Percentiles rank a stretch among this genome's conserved stretches.
Evolutionary conservation across 2,113 vertebrate genomes (phyloP).

Genomic region (Dasyornis broadbenti): DNA sequence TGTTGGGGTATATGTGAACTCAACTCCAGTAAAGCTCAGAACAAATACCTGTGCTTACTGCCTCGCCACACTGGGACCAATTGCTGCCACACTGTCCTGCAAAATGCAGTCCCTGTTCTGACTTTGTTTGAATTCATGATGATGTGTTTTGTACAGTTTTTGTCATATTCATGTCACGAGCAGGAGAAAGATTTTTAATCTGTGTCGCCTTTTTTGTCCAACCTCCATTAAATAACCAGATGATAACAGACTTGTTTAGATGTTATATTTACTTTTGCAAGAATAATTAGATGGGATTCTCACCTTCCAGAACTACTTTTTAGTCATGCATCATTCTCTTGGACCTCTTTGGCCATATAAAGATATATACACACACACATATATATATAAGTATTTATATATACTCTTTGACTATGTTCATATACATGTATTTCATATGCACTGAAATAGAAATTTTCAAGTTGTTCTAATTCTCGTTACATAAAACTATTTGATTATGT

Average conservation of each 20-base stretch:
- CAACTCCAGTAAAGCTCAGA: not conserved
- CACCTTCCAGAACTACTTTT: not conserved
- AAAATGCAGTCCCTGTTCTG: not conserved
- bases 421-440: not conserved
- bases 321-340: not conserved
- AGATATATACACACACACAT: no score
- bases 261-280: not conserved
- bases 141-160: not conserved
- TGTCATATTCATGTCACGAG: not conserved
- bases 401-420: not conserved
- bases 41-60: not conserved
- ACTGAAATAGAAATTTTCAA: not conserved
- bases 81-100: not conserved
- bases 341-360: not conserved
- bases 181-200: not conserved
- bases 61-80: not conserved
- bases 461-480: not conserved
- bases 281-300: not conserved
- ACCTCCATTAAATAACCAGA: not conserved
- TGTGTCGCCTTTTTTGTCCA: not conserved
- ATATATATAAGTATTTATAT: not conserved
- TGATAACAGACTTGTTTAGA: not conserved
- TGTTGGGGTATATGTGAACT: not conserved
- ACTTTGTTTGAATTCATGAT: not conserved
- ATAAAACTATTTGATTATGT: not conserved